Percentiles rank a stretch among this genome's conserved stretches.
Evolutionary conservation across 2,113 vertebrate species (phyloP).

Genomic region (Phasianus colchicus): DNA sequence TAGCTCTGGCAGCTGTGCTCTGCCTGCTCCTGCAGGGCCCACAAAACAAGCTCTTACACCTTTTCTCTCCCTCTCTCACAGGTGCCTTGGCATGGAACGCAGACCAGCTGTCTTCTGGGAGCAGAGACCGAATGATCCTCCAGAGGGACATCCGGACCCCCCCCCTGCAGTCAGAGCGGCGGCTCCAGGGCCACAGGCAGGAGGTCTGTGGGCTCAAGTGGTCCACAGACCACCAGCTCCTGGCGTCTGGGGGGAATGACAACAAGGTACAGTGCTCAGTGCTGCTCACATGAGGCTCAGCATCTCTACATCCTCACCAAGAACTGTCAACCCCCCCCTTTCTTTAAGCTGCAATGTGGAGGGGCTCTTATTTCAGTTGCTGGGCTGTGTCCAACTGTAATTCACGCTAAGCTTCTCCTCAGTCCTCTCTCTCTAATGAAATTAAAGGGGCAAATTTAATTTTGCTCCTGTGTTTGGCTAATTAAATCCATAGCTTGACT

Average conservation of each 20-base stretch:
- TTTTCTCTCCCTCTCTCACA: conserved; percentile 16
- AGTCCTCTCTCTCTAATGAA: conserved; percentile 1
- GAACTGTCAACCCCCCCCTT: background rate
- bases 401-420: background rate
- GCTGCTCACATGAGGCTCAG: rapidly evolving
- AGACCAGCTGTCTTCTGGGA: conserved; percentile 95
- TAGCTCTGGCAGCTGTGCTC: background rate
- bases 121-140: conserved; percentile 94
- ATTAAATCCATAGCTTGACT: background rate
- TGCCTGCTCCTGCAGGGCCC: background rate
- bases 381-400: background rate
- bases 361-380: background rate
- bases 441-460: conserved; percentile 8
- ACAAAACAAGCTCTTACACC: rapidly evolving
- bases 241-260: conserved; percentile 96
- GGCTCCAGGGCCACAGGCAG: conserved; percentile 96
- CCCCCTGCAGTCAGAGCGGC: conserved; percentile 92
- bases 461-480: background rate
- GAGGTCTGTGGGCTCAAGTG: conserved; percentile 98
- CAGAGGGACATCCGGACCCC: conserved; percentile 94
- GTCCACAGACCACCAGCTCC: conserved; percentile 97
- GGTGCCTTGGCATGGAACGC: conserved; percentile 98
- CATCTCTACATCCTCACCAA: background rate
- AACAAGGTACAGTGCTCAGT: conserved; percentile 86
- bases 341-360: background rate